Evolutionary conservation across 1,140 invertebrate genomes (phyloP).

Genomic region (Bathynomus jamesi): DNA sequence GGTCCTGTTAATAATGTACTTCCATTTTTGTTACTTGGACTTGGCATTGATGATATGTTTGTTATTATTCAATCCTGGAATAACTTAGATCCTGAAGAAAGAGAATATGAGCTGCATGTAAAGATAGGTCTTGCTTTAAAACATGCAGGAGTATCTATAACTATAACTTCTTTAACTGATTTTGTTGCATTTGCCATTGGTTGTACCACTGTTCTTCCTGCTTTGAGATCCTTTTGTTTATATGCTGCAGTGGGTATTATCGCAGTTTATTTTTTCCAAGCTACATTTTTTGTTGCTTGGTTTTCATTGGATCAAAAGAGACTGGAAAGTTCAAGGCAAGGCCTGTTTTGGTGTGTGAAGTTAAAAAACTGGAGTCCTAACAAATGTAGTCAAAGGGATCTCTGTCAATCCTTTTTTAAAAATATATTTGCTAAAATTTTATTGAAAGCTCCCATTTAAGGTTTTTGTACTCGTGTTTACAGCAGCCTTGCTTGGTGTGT

Average conservation of each 20-base stretch:
- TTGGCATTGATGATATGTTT: constrained; percentile 73
- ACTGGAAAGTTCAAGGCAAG: constrained; percentile 45
- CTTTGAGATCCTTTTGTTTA: constrained; percentile 48
- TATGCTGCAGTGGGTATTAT: constrained; percentile 49
- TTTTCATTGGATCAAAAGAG: constrained; percentile 51
- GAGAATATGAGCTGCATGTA: constrained; percentile 40
- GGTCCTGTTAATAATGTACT: constrained; percentile 72
- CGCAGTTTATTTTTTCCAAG: constrained; percentile 50
- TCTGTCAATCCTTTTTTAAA: constrained; percentile 46
- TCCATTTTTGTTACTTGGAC: constrained; percentile 70
- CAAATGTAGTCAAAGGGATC: constrained; percentile 46
- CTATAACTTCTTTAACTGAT: constrained; percentile 59
- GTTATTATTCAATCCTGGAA: constrained; percentile 50
- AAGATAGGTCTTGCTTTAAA: constrained; percentile 47
- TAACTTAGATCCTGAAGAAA: constrained; percentile 38
- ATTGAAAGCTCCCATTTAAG: constrained; percentile 44
- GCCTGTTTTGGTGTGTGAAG: constrained; percentile 44
- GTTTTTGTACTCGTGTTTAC: constrained; percentile 45
- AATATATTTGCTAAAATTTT: constrained; percentile 47
- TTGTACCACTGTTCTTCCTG: constrained; percentile 49
- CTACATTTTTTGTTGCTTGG: constrained; percentile 53
- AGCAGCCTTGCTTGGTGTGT: constrained; percentile 37
- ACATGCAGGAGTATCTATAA: constrained; percentile 59
- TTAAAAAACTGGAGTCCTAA: constrained; percentile 46
- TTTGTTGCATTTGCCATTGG: constrained; percentile 58